Evolutionary conservation across 1,140 invertebrate species (phyloP), one percentile per base, ranked within the genome.

Genomic region (Nymphalis io): DNA sequence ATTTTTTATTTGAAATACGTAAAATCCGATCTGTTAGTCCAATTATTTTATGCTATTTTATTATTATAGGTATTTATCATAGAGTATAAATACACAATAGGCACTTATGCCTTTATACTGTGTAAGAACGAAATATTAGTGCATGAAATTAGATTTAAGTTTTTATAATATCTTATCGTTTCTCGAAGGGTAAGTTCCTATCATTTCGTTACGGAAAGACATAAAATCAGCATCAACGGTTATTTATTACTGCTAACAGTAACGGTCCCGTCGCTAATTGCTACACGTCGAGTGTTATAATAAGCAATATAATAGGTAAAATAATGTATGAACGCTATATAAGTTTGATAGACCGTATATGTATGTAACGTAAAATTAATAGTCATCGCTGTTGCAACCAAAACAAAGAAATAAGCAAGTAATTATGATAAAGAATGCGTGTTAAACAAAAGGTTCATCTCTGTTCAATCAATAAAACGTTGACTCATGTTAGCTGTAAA

Each of bases 361-460:
- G 27, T 33, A 8, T 33, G 5, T 5, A 33, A 33, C 11, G 12
- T 51, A 27, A 23, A 27, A 55, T 55, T 13, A 23, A 70, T 68
- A 62, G 55, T 65, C 70, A 72, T 68, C 70, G 64, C 46, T 67
- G 60, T 70, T 51, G 71, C 44, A 71, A 67, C 64, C 60, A 20
- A 75, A 62, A 72, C 72, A 74, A 76, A 63, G 59, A 68, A 66
- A 57, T 63, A 62, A 72, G 39, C 46, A 46, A 57, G 38, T 53
- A 40, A 58, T 64, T 64, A 60, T 60, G 18, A 53, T 48, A 33
- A 51, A 68, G 60, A 67, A 68, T 74, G 67, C 62, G 44, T 61
- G 67, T 62, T 51, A 67, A 70, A 76, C 68, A 74, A 73, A 71
- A 71, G 74, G 44, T 53, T 51, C 60, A 68, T 68, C 62, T 70